Percentiles rank a stretch among this genome's conserved stretches.
These are phyloP conservation scores for Larimichthys crocea DNA, from an alignment of 2,113 vertebrate genomes.

Conservation along the genomic window DNA sequence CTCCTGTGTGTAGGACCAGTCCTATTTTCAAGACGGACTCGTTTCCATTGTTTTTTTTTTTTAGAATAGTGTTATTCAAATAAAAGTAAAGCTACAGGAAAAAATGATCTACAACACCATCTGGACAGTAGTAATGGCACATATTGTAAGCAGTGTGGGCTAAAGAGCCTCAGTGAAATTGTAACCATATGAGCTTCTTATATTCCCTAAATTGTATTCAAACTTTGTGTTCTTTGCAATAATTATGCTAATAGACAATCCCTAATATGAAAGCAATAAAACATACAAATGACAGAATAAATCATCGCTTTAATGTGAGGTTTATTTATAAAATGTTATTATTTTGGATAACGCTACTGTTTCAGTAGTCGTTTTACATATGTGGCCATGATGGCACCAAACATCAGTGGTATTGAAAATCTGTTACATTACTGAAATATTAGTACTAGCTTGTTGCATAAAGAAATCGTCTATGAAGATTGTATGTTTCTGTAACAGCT, in stretches of 20 bases:
- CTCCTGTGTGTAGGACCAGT: not conserved
- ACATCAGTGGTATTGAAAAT: too few species aligned
- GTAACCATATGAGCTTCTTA: not conserved
- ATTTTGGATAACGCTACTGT: not conserved
- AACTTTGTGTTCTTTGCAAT: not conserved
- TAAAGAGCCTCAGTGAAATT: not conserved
- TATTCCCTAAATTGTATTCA: not conserved
- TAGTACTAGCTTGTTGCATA: too few species aligned
- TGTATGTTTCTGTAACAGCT: not conserved
- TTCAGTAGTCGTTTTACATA: not conserved
- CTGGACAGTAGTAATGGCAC: conserved; percentile 11
- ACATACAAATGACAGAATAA: not conserved
- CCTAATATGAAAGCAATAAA: not conserved
- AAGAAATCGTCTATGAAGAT: not conserved
- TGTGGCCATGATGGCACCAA: too few species aligned
- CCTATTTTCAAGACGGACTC: not conserved
- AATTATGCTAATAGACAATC: not conserved
- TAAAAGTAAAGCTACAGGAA: not conserved
- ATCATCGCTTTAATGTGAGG: not conserved
- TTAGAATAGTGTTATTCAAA: not conserved
- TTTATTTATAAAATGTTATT: not conserved
- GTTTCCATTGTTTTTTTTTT: conserved; percentile 17
- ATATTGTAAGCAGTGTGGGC: not conserved
- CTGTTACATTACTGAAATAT: too few species aligned
- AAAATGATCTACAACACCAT: not conserved